Conservation (phyloP, 2,797 vertebrate species). For the Phaenicophaeus curvirostris region DNA sequence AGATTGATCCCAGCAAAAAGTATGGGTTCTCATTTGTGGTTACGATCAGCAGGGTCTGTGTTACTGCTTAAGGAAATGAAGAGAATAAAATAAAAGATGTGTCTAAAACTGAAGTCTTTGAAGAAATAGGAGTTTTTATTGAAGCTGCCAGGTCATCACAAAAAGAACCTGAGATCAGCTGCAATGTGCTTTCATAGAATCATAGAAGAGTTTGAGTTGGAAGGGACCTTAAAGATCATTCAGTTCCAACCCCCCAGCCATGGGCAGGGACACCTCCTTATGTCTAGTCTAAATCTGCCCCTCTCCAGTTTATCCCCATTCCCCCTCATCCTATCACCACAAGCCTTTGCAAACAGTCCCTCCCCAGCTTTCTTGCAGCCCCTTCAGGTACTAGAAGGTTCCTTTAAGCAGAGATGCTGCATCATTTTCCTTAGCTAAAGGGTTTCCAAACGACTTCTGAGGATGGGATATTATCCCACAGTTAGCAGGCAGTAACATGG, state of each 20-base stretch:
- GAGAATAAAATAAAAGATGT: neutral
- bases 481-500: fast-evolving
- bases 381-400: too few relatives aligned
- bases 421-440: neutral
- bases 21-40: neutral
- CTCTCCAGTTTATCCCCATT: too few relatives aligned
- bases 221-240: too few relatives aligned
- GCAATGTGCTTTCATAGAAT: neutral
- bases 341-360: too few relatives aligned
- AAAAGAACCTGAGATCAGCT: neutral
- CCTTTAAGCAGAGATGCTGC: neutral
- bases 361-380: too few relatives aligned
- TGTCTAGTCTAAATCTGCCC: too few relatives aligned
- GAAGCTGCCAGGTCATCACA: neutral
- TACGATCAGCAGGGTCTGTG: neutral
- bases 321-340: too few relatives aligned
- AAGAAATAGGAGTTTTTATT: neutral
- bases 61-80: neutral
- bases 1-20: neutral
- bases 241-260: too few relatives aligned
- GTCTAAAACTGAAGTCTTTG: neutral
- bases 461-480: too few relatives aligned
- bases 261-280: too few relatives aligned
- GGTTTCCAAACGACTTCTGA: neutral
- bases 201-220: too few relatives aligned